A percentile compares a stretch with the other conserved stretches of the same genome.
phyloP scores from a whole-genome alignment of 2,113 vertebrate species.

The Chrysemys picta region DNA sequence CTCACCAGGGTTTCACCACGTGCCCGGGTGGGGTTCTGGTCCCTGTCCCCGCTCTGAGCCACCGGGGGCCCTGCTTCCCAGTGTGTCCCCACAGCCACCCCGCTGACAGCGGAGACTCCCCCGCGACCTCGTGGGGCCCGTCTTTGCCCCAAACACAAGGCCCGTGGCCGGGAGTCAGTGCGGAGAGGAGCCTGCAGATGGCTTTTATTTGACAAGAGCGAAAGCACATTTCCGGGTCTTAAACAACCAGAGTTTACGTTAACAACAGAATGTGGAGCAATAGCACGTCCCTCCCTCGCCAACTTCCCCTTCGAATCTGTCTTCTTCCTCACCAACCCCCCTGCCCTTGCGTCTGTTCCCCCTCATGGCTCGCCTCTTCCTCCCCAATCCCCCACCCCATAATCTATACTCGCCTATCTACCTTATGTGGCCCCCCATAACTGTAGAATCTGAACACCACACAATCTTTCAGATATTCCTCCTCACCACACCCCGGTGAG shows the following conservation, averaged over 20 bases:
- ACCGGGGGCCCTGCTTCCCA: no score
- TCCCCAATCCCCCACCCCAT: not conserved
- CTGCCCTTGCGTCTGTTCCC: not conserved
- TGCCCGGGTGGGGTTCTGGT: rapidly evolving
- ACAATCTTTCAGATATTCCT: no score
- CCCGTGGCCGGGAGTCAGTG: no score
- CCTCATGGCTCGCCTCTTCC: not conserved
- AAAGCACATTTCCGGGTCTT: not conserved
- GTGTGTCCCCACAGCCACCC: no score
- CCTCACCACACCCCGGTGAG: no score
- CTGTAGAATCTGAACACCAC: no score
- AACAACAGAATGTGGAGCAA: no score
- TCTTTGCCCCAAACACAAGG: not conserved
- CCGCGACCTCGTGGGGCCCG: not conserved
- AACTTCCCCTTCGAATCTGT: not conserved
- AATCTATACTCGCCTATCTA: not conserved
- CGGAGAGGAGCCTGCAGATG: not conserved
- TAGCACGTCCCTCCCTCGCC: not conserved
- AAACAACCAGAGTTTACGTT: not conserved
- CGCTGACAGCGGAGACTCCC: not conserved
- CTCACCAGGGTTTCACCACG: no score
- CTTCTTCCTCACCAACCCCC: not conserved
- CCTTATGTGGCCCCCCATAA: not conserved
- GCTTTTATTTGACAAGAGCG: no score
- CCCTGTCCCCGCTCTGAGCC: no score